Evolutionary conservation across 2,888 invertebrate genomes (phyloP).

Genomic region (Bruchidius siliquastri): DNA sequence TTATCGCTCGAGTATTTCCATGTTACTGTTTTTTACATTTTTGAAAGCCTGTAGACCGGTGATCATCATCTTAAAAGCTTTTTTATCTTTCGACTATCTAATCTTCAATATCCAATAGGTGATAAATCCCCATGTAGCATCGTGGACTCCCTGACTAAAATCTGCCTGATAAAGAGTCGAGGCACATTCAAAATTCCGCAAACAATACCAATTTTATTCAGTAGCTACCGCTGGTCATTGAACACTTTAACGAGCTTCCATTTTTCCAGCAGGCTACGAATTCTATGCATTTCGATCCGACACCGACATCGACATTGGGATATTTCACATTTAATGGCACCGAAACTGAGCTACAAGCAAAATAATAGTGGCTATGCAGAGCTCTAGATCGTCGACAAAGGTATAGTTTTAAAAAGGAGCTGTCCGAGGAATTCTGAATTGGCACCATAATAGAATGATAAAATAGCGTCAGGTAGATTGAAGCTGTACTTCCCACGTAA

Average conservation of each 20-base stretch:
- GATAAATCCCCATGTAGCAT: no score
- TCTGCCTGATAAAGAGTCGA: background rate
- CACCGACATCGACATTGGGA: background rate
- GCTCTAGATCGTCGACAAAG: background rate
- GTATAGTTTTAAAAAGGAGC: background rate
- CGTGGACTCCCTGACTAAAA: no score
- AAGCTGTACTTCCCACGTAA: no score
- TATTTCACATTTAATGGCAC: background rate
- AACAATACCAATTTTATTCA: background rate
- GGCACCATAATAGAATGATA: no score
- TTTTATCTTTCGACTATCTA: no score
- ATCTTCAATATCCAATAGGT: no score
- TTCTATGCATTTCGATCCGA: background rate
- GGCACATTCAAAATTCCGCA: background rate
- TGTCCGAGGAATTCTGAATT: background rate
- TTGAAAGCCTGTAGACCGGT: no score
- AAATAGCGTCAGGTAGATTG: no score
- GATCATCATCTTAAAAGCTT: no score
- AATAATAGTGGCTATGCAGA: background rate
- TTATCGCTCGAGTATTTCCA: no score
- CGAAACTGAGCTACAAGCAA: background rate
- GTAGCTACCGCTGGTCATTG: background rate
- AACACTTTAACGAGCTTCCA: background rate
- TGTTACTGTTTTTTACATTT: no score
- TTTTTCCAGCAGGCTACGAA: background rate